phyloP scores from a whole-genome alignment of 2,797 vertebrate genomes.

The Manis crassicaudata region DNA sequence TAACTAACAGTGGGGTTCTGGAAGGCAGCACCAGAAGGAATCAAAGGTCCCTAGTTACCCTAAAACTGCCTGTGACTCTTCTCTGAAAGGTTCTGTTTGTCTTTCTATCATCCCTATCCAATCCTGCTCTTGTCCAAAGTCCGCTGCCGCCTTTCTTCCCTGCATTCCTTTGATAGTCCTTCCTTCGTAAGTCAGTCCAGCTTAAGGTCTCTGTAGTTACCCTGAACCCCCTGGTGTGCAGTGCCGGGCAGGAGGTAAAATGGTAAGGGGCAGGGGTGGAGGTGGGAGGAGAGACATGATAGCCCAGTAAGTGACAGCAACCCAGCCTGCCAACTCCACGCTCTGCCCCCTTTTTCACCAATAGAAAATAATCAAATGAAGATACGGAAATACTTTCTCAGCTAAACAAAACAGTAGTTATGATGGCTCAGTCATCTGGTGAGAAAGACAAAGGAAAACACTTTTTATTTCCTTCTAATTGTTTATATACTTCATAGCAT shows the following conservation, averaged over 20 bases:
- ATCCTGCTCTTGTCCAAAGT: not conserved
- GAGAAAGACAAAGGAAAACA: not conserved
- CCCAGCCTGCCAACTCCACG: not conserved
- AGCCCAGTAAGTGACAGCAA: not conserved
- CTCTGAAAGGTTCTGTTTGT: not conserved
- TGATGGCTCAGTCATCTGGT: not conserved
- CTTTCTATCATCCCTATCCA: not conserved
- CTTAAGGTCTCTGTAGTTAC: not conserved
- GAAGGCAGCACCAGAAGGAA: not conserved
- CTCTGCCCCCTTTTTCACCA: not conserved
- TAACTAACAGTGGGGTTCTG: not conserved
- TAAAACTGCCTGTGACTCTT: not conserved
- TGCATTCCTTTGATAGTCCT: not conserved
- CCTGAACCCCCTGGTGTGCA: no score
- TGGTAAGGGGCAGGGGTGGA: not conserved
- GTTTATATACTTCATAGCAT: not conserved
- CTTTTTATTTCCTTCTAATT: not conserved
- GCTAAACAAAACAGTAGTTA: not conserved
- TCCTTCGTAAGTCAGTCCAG: not conserved
- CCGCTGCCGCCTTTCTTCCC: not conserved
- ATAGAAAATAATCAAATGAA: not conserved
- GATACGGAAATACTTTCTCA: not conserved
- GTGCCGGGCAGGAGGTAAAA: not conserved
- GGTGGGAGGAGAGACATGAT: not conserved
- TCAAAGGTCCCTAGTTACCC: not conserved